These are phyloP conservation scores for Etheostoma nigrum DNA, from an alignment of 2,797 vertebrate genomes.

Conservation along the genomic window DNA sequence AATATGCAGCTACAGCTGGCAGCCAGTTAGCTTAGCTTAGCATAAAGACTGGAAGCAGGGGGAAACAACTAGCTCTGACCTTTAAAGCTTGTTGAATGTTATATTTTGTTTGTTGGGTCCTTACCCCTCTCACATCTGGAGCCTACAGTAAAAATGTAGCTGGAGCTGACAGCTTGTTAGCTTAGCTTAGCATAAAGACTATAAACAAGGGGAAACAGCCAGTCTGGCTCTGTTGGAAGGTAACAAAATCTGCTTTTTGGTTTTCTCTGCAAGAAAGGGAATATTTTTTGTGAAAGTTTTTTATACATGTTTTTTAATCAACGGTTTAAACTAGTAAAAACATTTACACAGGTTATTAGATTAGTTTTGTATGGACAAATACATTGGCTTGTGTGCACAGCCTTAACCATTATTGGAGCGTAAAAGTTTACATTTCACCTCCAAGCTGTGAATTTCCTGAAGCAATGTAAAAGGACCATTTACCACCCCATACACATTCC, in stretches of 20 bases:
- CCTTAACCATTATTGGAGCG: slow-evolving; percentile 13
- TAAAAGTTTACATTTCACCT: slow-evolving; percentile 32
- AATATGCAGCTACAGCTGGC: not conserved
- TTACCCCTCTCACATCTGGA: no score
- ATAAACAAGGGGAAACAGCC: not conserved
- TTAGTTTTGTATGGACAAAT: not conserved
- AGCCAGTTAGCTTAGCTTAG: not conserved
- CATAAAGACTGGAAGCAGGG: not conserved
- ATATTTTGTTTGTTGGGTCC: no score
- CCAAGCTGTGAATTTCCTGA: not conserved
- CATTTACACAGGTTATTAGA: not conserved
- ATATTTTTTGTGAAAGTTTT: not conserved
- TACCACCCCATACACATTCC: not conserved
- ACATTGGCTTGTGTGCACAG: slow-evolving; percentile 17
- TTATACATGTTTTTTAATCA: not conserved
- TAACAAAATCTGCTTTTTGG: no score
- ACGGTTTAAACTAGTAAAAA: not conserved
- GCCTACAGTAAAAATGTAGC: not conserved
- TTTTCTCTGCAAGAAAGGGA: not conserved
- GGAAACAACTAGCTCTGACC: not conserved
- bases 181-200: slow-evolving; percentile 1
- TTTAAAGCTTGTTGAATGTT: no score
- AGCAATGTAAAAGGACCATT: not conserved
- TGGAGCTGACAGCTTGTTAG: not conserved
- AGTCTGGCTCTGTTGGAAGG: not conserved